phyloP scores from a whole-genome alignment of 2,888 invertebrate species.

The Halictus ligatus region DNA sequence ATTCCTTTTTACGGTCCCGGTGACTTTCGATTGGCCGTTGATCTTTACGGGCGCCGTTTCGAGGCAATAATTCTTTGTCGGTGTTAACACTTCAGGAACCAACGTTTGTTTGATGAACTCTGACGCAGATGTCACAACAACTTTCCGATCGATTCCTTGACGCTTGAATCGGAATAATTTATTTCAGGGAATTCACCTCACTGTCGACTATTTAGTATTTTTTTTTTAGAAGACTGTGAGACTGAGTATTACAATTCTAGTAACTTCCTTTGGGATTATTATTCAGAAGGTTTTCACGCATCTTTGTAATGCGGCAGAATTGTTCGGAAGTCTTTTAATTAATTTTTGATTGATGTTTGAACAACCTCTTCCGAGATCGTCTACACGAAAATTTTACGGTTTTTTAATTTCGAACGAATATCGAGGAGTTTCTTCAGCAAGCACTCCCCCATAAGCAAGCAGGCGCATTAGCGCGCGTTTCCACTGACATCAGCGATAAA shows the following conservation, averaged over 20 bases:
- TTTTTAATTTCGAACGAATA: neutral
- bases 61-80: neutral
- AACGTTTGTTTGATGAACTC: neutral
- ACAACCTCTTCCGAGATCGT: neutral
- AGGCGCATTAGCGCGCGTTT: neutral
- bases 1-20: neutral
- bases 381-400: neutral
- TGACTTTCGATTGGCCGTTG: neutral
- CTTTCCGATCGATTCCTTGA: neutral
- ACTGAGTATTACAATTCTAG: no score
- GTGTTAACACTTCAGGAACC: neutral
- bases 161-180: neutral
- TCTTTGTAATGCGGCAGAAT: no score
- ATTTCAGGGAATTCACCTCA: neutral
- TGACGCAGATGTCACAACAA: neutral
- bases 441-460: neutral
- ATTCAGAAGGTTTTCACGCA: no score
- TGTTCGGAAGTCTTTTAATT: neutral
- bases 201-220: no score
- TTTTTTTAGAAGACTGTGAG: no score
- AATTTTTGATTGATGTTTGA: neutral
- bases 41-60: neutral
- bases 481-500: neutral
- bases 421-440: neutral
- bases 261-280: no score